Base-by-base conservation (phyloP, 2,113 vertebrate species). In the Myrmecobius fasciatus region DNA sequence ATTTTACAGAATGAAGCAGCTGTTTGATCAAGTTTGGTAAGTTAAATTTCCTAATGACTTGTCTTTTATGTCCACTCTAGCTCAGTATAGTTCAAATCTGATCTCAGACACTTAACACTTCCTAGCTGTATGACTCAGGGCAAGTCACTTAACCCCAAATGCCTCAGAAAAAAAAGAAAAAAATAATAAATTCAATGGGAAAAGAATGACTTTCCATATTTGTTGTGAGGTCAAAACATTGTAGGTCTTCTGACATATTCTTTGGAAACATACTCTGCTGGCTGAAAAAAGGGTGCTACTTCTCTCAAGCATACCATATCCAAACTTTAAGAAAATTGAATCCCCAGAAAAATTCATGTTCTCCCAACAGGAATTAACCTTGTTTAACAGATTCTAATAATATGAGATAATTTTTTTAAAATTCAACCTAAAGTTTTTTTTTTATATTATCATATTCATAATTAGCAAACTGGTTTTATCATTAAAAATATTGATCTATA, bases 1-100 rank as follows among this genome's bases (percentile, higher is more conserved):
- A n/a, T 43, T 43, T 83, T n/a, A 83, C 36, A 43, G n/a, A 83
- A 43, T 83, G 20, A 51, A 60, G 24, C 24, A 2, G 20, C 1
- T 53, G 94, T 67, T 89, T 52, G 92, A n/a, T 75, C 52, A 60
- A 91, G 6, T 89, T 89, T 96, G 60, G n/a, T 91, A 93, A 6
- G 24, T 4, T 75, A 49, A 96, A 92, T 89, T 91, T 92, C 60
- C 36, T 83, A 22, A 31, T 53, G 31, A 94, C 89, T 92, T 36
- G n/a, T 75, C 17, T 53, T 53, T 51, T 91, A 91, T 90, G 94
- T 52, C 93, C 48, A 94, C 31, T 93, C 43, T 8, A 94, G 90
- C 10, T 90, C 89, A 92, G 7, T n/a, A n/a, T n/a, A n/a, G n/a
- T n/a, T n/a, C n/a, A n/a, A n/a, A n/a, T n/a, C n/a, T n/a, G n/a